Base-by-base conservation (phyloP, 2,888 invertebrate species). In the Onchidella celtica region DNA sequence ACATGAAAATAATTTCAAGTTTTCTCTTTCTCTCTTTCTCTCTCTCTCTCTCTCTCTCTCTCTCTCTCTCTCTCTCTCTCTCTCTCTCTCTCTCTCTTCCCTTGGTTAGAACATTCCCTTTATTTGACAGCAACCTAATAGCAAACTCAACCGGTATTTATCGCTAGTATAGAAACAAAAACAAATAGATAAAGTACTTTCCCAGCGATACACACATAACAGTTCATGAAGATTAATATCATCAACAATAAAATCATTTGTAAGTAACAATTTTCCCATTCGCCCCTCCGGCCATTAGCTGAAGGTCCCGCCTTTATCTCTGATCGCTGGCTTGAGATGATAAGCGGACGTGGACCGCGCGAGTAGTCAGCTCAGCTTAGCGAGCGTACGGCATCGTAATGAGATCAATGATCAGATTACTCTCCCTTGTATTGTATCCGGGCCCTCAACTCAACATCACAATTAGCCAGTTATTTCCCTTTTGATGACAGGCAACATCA, bases 321-420 rank as follows among this genome's bases (percentile, higher is more conserved):
- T 34, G 61, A 36, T 61, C 4, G 61, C 32, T 57, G 21, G 61
- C 36, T 61, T 38, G 34, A 6, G n/a, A 59, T n/a, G 59, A 59
- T n/a, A 17, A 24, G 24, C 14, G n/a, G 9, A n/a, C 24, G 21
- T n/a, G 21, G 21, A 24, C 24, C 4, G 59, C n/a, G n/a, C 4
- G 59, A 11, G 59, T 11, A n/a, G 59, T 4, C 9, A 59, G 59
- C 4, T 59, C 3, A n/a, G 57, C n/a, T 36, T 24, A 47, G 6
- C 9, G 29, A 2, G 6, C 24, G 9, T 14, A 38, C 65, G 57
- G 34, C 29, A 83, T 83, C 83, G 34, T 83, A 83, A 83, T 83
- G 69, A 79, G 76, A 83, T 83, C 83, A 76, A 70, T 75, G 79
- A 63, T 83, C 73, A 40, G 38, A 69, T 83, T 83, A 69, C 82